Conservation (phyloP, 2,797 vertebrate genomes). For the Clamator glandarius region DNA sequence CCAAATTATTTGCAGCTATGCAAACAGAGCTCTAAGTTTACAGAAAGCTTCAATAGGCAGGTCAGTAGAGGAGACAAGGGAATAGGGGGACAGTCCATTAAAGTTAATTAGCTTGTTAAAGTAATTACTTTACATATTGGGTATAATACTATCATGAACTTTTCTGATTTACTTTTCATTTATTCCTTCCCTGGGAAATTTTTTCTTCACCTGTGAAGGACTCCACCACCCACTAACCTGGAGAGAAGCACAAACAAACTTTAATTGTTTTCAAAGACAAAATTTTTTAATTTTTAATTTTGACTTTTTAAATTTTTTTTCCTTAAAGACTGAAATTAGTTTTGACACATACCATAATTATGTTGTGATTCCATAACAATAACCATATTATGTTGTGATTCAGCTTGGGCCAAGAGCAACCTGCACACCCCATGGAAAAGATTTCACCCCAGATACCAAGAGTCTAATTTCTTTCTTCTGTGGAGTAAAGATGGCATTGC, state of each 20-base stretch:
- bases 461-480: background rate
- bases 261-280: background rate
- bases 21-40: conserved; percentile 17
- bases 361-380: too few species aligned
- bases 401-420: background rate
- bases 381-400: background rate
- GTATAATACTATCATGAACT: conserved; percentile 25
- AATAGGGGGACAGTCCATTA: conserved; percentile 35
- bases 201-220: background rate
- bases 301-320: background rate
- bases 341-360: too few species aligned
- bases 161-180: conserved; percentile 28
- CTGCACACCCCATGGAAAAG: background rate
- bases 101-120: conserved; percentile 52
- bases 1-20: background rate
- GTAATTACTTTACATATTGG: conserved; percentile 44
- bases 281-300: too few species aligned
- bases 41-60: conserved; percentile 13
- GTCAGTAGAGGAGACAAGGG: conserved; percentile 25
- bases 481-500: background rate
- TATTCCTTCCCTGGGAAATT: background rate
- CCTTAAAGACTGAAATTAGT: background rate
- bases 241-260: background rate
- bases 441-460: background rate
- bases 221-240: background rate